Conservation (phyloP, 2,113 vertebrate genomes). For the Boulengeromyrus knoepffleri region DNA sequence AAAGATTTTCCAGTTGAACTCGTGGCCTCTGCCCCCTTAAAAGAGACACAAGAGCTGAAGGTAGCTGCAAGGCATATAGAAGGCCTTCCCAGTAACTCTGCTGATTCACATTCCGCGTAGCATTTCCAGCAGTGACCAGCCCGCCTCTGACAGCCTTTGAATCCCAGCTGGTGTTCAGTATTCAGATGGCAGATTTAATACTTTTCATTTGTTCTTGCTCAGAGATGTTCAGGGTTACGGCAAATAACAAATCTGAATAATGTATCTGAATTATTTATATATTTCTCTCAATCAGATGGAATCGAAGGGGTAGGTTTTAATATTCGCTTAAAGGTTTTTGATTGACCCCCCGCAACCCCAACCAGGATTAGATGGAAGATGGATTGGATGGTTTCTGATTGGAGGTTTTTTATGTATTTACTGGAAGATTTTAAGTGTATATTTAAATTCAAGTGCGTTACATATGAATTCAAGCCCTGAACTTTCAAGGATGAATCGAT, state of each 20-base stretch:
- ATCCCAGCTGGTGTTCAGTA: background rate
- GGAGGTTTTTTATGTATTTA: background rate
- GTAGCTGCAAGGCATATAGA: background rate
- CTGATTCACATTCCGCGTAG: background rate
- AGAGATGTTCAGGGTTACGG: background rate
- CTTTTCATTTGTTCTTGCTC: background rate
- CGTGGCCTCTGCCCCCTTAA: background rate
- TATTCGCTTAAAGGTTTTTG: background rate
- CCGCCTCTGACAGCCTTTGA: background rate
- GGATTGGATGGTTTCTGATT: background rate
- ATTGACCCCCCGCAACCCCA: background rate
- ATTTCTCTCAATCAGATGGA: background rate
- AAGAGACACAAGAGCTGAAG: background rate
- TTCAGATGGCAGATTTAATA: background rate
- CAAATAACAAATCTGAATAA: background rate
- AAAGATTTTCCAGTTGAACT: background rate
- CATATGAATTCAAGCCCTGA: background rate
- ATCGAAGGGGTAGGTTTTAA: background rate
- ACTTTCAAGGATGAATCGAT: background rate
- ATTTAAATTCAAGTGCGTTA: background rate
- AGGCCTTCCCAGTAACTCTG: background rate
- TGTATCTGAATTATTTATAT: constrained; percentile 3
- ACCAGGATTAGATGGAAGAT: background rate
- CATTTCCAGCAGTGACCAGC: background rate
- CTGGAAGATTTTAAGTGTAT: background rate